Base-by-base conservation (phyloP, 2,888 invertebrate species). In the Sthenelais limicola region DNA sequence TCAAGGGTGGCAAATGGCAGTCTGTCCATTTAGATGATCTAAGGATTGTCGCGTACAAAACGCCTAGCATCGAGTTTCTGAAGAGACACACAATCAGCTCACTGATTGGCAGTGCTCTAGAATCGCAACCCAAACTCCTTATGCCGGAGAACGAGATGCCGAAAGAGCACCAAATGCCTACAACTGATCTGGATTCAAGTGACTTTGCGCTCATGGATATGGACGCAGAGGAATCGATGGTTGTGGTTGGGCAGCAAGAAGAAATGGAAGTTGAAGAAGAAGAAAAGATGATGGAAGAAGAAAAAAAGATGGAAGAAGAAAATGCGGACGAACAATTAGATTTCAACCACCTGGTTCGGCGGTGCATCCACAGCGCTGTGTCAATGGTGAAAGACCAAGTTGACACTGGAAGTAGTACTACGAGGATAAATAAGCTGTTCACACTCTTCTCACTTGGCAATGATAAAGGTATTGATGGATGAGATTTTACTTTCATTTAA, bases 11-110 rank as follows among this genome's bases (percentile, higher is more conserved):
- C 7, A 74, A 74, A 47, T 85, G 85, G 85, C 80, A 81, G 43
- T 84, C 82, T 15, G 81, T 82, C n/a, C 85, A 85, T 66, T 81
- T 85, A 28, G 85, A 85, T 77, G 84, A 85, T 68, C 80, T 85
- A 12, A 73, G 68, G 2, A 68, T 73, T 3, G 32, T 68, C 4
- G 24, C 35, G 5, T 30, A 71, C 52, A n/a, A 66, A 18, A 62
- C 74, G 32, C 72, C 74, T 2, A 15, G 69, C n/a, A 21, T 78
- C 18, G 48, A 38, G 9, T 33, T 54, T 1, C 68, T 76, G 62
- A 70, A 71, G 49, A 72, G 71, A n/a, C 26, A 54, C 3, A 70
- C 76, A 1, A 47, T 78, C 38, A 73, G 76, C 21, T 47, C 43
- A 5, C 68, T 78, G 32, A 58, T 76, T 62, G 68, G 54, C 15